Evolutionary conservation across 2,113 vertebrate species (phyloP).

Genomic region (Elephantulus edwardii): DNA sequence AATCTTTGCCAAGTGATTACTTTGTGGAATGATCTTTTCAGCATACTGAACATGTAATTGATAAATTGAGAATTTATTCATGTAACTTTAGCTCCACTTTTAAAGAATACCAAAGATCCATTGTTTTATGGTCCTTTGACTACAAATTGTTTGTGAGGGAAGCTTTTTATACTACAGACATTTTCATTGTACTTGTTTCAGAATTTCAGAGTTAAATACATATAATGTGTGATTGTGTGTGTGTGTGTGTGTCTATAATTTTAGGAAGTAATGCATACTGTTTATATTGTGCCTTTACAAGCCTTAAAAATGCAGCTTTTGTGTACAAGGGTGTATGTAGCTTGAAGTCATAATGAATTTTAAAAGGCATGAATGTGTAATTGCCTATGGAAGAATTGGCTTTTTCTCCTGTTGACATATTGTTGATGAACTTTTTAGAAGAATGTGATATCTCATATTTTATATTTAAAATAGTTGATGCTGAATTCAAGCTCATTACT

Average conservation of each 20-base stretch:
- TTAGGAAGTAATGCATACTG: conserved; percentile 6
- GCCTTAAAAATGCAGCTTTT: conserved; percentile 28
- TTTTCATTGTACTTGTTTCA: conserved; percentile 18
- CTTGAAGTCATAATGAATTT: not conserved
- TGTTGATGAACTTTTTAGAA: conserved; percentile 37
- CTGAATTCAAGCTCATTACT: not conserved
- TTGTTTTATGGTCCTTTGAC: not conserved
- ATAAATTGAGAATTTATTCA: conserved; percentile 38
- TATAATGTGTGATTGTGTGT: not conserved
- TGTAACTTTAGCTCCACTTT: conserved; percentile 29
- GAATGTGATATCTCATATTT: conserved; percentile 32
- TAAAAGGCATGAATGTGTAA: conserved; percentile 45
- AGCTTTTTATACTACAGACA: not conserved
- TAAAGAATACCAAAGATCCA: not conserved
- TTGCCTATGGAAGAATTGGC: not conserved
- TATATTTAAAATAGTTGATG: conserved; percentile 37
- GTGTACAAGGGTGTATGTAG: not conserved
- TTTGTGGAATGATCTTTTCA: conserved; percentile 24
- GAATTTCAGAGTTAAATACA: not conserved
- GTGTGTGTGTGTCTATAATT: not conserved
- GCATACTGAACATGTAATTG: not conserved
- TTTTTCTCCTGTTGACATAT: conserved; percentile 5
- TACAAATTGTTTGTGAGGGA: conserved; percentile 30
- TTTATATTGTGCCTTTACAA: not conserved
- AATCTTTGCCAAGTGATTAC: conserved; percentile 22